phyloP scores from a whole-genome alignment of 2,888 invertebrate species.

The Hirtodrosophila histrioides region DNA sequence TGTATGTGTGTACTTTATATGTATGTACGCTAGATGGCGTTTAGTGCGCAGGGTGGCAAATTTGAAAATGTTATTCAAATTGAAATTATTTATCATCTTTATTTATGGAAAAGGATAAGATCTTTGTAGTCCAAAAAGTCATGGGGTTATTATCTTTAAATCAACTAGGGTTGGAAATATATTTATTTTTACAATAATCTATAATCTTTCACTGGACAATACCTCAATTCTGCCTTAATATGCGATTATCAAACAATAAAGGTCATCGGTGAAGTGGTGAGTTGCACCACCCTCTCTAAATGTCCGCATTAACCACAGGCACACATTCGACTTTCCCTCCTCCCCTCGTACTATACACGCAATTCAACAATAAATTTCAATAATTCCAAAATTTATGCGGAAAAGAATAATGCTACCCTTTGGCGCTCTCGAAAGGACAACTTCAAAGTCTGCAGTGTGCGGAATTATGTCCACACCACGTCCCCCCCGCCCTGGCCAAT shows the following conservation, averaged over 20 bases:
- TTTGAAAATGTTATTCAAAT: too few species aligned
- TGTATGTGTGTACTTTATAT: too few species aligned
- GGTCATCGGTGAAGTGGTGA: conserved; percentile 48
- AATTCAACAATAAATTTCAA: conserved; percentile 70
- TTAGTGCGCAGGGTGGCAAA: not conserved
- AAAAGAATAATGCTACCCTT: conserved; percentile 48
- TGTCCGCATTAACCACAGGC: conserved; percentile 22
- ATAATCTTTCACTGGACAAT: conserved; percentile 1
- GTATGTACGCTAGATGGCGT: conserved; percentile 25
- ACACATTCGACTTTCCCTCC: not conserved
- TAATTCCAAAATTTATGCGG: conserved; percentile 73
- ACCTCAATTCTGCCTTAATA: conserved; percentile 22
- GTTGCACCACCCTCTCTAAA: conserved; percentile 31
- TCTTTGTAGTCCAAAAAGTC: too few species aligned
- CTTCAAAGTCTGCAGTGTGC: conserved; percentile 60
- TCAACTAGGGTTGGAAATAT: too few species aligned
- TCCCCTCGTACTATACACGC: conserved; percentile 1
- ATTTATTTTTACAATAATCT: too few species aligned
- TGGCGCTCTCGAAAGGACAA: conserved; percentile 18
- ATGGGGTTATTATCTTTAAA: too few species aligned
- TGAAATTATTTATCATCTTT: too few species aligned
- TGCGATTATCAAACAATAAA: conserved; percentile 61
- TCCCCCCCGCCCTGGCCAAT: conserved; percentile 19
- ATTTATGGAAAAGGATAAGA: too few species aligned
- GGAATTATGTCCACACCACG: conserved; percentile 34